Percentiles rank a stretch among this genome's conserved stretches.
These are phyloP conservation scores for Diplazon laetatorius DNA, from an alignment of 2,888 invertebrate species.

Conservation along the genomic window DNA sequence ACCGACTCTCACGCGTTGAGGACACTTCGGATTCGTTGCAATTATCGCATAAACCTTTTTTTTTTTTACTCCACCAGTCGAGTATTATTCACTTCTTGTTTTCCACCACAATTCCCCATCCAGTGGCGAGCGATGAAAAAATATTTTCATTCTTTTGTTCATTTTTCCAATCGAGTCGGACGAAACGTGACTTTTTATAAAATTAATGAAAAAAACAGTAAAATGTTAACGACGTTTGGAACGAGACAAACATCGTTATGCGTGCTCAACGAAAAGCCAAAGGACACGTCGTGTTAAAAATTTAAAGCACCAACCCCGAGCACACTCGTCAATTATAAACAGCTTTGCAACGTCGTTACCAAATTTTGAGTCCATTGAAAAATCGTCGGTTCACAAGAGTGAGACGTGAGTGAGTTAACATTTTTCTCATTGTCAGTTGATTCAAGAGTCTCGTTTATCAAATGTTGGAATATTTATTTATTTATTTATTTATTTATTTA, in stretches of 20 bases:
- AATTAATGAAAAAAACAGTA: slow-evolving; percentile 65
- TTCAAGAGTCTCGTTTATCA: slow-evolving; percentile 15
- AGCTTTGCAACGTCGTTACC: slow-evolving; percentile 65
- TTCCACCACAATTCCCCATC: slow-evolving; percentile 20
- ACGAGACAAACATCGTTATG: slow-evolving; percentile 31
- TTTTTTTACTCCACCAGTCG: slow-evolving; percentile 15
- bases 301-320: slow-evolving; percentile 41
- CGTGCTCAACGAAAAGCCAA: slow-evolving; percentile 60
- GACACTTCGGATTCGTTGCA: slow-evolving; percentile 21
- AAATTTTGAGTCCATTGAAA: slow-evolving; percentile 70
- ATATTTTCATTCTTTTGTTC: slow-evolving; percentile 10
- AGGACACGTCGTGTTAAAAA: slow-evolving; percentile 19
- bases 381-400: slow-evolving; percentile 19
- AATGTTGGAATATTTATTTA: not conserved
- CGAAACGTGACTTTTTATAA: slow-evolving; percentile 73
- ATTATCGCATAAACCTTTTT: slow-evolving; percentile 32
- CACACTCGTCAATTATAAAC: slow-evolving; percentile 76
- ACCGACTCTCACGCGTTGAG: slow-evolving; percentile 15
- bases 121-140: slow-evolving; percentile 24
- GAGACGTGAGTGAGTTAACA: slow-evolving; percentile 61
- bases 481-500: no score
- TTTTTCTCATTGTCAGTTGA: slow-evolving; percentile 10
- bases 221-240: not conserved
- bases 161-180: slow-evolving; percentile 12
- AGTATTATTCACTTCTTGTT: slow-evolving; percentile 1